Conservation (phyloP, 2,797 vertebrate species). For the Cynodonichthys magdalenae region DNA sequence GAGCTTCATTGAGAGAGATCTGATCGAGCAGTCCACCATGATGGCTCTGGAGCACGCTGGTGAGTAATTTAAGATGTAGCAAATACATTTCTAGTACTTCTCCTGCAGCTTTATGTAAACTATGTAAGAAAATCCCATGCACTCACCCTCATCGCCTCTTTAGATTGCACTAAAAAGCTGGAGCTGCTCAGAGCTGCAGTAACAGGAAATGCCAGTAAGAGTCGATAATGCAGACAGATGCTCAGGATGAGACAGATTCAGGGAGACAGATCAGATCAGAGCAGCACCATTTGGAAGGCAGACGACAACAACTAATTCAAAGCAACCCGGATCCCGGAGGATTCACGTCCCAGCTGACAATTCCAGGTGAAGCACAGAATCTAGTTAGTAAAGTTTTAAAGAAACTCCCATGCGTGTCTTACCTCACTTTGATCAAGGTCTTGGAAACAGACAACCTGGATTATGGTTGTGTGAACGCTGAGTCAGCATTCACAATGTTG, state of each 20-base stretch:
- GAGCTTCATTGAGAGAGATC: slow-evolving; percentile 95
- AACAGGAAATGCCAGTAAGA: slow-evolving; percentile 18
- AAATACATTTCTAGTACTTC: background rate
- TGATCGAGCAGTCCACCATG: slow-evolving; percentile 98
- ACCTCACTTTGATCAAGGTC: slow-evolving; percentile 21
- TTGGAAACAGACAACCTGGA: background rate
- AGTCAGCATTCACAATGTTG: too few species aligned
- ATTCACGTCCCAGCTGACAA: slow-evolving; percentile 43
- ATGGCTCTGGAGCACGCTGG: slow-evolving; percentile 97
- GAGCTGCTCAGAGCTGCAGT: slow-evolving; percentile 17
- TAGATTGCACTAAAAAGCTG: slow-evolving; percentile 14
- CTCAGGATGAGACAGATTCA: slow-evolving; percentile 26
- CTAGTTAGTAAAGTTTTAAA: slow-evolving; percentile 51
- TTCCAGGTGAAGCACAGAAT: slow-evolving; percentile 53
- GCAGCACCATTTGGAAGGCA: slow-evolving; percentile 50
- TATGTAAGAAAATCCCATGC: slow-evolving; percentile 5
- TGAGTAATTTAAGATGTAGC: slow-evolving; percentile 56
- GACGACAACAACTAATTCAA: slow-evolving; percentile 61
- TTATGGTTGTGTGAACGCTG: background rate
- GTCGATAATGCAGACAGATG: slow-evolving; percentile 29
- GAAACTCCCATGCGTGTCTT: slow-evolving; percentile 12
- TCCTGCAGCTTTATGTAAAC: slow-evolving; percentile 19
- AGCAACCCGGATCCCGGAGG: slow-evolving; percentile 49
- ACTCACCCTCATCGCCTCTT: slow-evolving; percentile 5
- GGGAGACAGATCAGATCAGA: slow-evolving; percentile 51